Conservation (phyloP, 2,888 invertebrate species). For the Synergus umbraculus region DNA sequence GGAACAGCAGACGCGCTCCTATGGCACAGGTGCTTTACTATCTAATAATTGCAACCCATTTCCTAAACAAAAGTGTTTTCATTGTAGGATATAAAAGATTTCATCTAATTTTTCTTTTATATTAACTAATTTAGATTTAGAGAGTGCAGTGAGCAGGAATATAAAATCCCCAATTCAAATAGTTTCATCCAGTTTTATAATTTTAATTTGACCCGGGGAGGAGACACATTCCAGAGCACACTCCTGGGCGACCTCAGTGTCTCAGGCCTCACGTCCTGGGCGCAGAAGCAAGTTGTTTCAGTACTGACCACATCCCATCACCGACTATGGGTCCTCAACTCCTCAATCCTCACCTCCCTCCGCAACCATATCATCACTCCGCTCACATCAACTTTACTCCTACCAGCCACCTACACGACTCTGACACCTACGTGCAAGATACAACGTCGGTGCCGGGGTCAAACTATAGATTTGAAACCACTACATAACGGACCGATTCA, state of each 20-base stretch:
- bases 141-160: no score
- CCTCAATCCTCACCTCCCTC: conserved; percentile 24
- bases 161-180: neutral
- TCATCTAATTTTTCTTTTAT: no score
- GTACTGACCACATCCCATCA: conserved; percentile 37
- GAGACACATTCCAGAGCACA: conserved; percentile 27
- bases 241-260: neutral
- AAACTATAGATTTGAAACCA: conserved; percentile 20
- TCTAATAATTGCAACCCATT: no score
- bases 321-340: conserved; percentile 33
- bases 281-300: conserved; percentile 36
- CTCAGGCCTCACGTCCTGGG: conserved; percentile 13
- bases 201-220: neutral
- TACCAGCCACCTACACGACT: conserved; percentile 34
- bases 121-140: no score
- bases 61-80: no score
- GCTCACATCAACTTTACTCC: conserved; percentile 35
- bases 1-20: no score
- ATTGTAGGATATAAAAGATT: no score
- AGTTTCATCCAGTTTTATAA: neutral
- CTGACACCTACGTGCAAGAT: conserved; percentile 36
- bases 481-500: conserved; percentile 16
- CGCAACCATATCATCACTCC: conserved; percentile 40
- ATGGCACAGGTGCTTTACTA: no score
- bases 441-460: conserved; percentile 30